Conservation (phyloP, 1,140 invertebrate species). For the Octopus sinensis region DNA sequence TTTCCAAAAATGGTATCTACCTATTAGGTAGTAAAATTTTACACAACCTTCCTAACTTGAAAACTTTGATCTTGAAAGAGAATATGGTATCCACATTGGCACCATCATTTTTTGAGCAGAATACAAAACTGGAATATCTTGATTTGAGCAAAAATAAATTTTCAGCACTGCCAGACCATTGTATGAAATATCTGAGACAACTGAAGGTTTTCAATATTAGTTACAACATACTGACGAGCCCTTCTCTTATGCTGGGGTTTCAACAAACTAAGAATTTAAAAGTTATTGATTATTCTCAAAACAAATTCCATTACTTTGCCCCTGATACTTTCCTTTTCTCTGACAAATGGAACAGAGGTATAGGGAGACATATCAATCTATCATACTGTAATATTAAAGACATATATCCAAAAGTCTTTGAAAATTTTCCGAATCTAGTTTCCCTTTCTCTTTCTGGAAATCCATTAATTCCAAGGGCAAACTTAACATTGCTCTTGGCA, state of each 20-base stretch:
- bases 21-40: slow-evolving; percentile 31
- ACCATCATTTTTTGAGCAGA: slow-evolving; percentile 32
- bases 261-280: slow-evolving; percentile 34
- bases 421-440: slow-evolving; percentile 28
- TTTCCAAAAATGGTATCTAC: slow-evolving; percentile 39
- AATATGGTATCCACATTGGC: slow-evolving; percentile 38
- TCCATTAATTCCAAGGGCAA: slow-evolving; percentile 23
- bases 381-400: slow-evolving; percentile 39
- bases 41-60: slow-evolving; percentile 32
- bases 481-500: slow-evolving; percentile 29
- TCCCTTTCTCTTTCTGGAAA: slow-evolving; percentile 41
- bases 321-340: slow-evolving; percentile 36
- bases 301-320: slow-evolving; percentile 32
- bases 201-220: slow-evolving; percentile 42
- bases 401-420: slow-evolving; percentile 31
- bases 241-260: slow-evolving; percentile 37
- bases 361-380: slow-evolving; percentile 33
- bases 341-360: slow-evolving; percentile 30
- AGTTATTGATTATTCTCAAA: slow-evolving; percentile 38
- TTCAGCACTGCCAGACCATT: slow-evolving; percentile 29
- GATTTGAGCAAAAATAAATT: slow-evolving; percentile 41
- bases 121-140: slow-evolving; percentile 29
- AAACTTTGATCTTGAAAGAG: slow-evolving; percentile 29
- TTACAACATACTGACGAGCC: slow-evolving; percentile 35
- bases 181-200: slow-evolving; percentile 28